A percentile compares a stretch with the other conserved stretches of the same genome.
phyloP scores from a whole-genome alignment of 2,113 vertebrate species.

The Phaethon lepturus region DNA sequence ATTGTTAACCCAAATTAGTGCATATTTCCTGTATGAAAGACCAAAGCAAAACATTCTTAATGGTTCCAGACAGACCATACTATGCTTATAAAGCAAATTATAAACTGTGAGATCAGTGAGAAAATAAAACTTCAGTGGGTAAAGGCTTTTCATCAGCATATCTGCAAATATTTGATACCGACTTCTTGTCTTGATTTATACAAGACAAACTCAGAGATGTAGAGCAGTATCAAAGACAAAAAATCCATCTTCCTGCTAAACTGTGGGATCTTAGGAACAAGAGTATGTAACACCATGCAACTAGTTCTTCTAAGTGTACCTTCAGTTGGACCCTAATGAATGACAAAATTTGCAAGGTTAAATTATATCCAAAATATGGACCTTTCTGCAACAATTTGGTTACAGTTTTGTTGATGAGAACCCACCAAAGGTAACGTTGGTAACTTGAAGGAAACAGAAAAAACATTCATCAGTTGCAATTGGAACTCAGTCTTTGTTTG shows the following conservation, averaged over 20 bases:
- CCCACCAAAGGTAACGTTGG: too few relatives aligned
- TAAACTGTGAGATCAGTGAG: background rate
- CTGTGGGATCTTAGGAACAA: background rate
- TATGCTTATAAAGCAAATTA: background rate
- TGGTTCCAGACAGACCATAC: background rate
- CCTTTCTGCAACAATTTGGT: background rate
- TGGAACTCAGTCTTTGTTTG: background rate
- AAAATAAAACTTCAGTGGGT: background rate
- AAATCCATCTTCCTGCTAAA: background rate
- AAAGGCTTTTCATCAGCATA: background rate
- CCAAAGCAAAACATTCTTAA: background rate
- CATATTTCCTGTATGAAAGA: background rate
- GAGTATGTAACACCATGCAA: rapidly evolving
- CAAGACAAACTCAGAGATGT: background rate
- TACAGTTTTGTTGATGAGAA: background rate
- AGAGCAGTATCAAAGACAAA: background rate
- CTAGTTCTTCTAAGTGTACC: rapidly evolving
- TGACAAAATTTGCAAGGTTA: background rate
- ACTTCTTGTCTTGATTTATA: background rate
- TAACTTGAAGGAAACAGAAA: background rate
- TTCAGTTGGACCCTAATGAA: background rate
- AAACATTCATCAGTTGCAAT: background rate
- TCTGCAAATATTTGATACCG: background rate
- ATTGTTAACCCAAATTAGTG: background rate
- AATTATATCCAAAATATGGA: rapidly evolving